phyloP scores from a whole-genome alignment of 2,113 vertebrate genomes.

The Salminus brasiliensis region DNA sequence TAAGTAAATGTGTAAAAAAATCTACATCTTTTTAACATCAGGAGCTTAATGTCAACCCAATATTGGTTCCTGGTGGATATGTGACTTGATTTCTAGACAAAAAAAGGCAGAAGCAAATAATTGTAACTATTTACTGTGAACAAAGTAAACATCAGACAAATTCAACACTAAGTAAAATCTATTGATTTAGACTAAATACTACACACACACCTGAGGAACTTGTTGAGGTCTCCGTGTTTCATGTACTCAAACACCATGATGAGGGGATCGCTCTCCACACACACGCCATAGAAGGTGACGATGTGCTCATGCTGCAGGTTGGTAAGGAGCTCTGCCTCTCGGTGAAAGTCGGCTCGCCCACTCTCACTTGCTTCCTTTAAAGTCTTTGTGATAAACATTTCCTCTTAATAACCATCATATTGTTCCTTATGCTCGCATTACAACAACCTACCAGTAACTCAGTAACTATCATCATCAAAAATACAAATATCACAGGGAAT shows the following conservation, averaged over 20 bases:
- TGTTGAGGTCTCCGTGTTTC: conserved; percentile 98
- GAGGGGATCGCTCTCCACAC: conserved; percentile 94
- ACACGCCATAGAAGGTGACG: conserved; percentile 96
- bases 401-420: not conserved
- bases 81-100: too few relatives aligned
- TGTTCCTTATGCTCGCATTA: not conserved
- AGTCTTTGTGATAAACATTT: conserved; percentile 73
- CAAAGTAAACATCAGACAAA: not conserved
- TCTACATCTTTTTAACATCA: too few relatives aligned
- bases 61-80: too few relatives aligned
- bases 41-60: too few relatives aligned
- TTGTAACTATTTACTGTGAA: not conserved
- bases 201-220: conserved; percentile 90
- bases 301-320: conserved; percentile 98
- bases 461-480: too few relatives aligned
- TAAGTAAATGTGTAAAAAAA: too few relatives aligned
- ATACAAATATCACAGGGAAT: too few relatives aligned
- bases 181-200: not conserved
- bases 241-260: conserved; percentile 99
- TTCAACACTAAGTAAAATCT: not conserved
- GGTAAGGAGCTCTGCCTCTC: conserved; percentile 95
- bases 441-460: not conserved
- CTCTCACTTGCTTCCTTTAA: conserved; percentile 97
- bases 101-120: too few relatives aligned
- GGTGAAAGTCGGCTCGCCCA: conserved; percentile 94